phyloP scores from a whole-genome alignment of 2,113 vertebrate genomes.

The Helogale parvula region DNA sequence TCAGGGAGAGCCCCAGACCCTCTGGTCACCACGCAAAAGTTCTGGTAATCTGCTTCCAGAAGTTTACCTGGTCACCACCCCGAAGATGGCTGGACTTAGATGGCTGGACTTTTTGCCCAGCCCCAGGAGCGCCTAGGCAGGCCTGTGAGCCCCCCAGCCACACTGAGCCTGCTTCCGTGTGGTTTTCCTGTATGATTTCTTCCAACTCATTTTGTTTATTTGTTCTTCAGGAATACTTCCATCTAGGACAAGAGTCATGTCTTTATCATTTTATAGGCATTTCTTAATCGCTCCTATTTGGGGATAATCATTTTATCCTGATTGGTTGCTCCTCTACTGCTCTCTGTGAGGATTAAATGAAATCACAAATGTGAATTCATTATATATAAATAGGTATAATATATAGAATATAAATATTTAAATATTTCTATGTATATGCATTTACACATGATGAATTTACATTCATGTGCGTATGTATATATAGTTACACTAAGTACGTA shows the following conservation, averaged over 20 bases:
- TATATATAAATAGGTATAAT: neutral
- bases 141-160: neutral
- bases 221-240: neutral
- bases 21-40: neutral
- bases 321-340: neutral
- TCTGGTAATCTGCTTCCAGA: too few species aligned
- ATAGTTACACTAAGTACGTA: neutral
- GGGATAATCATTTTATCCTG: neutral
- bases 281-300: neutral
- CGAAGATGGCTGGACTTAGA: constrained; percentile 42
- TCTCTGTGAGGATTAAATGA: neutral
- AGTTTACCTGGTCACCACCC: neutral
- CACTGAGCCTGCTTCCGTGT: neutral
- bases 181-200: neutral
- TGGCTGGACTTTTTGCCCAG: too few species aligned
- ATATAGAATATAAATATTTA: neutral
- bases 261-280: neutral
- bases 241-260: neutral
- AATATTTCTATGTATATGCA: neutral
- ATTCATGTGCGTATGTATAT: neutral
- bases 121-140: constrained; percentile 6
- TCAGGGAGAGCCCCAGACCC: neutral
- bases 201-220: neutral
- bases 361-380: neutral
- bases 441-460: neutral